These are phyloP conservation scores for Gymnoscopelus microlampas DNA, from an alignment of 2,797 vertebrate genomes.

Conservation along the genomic window DNA sequence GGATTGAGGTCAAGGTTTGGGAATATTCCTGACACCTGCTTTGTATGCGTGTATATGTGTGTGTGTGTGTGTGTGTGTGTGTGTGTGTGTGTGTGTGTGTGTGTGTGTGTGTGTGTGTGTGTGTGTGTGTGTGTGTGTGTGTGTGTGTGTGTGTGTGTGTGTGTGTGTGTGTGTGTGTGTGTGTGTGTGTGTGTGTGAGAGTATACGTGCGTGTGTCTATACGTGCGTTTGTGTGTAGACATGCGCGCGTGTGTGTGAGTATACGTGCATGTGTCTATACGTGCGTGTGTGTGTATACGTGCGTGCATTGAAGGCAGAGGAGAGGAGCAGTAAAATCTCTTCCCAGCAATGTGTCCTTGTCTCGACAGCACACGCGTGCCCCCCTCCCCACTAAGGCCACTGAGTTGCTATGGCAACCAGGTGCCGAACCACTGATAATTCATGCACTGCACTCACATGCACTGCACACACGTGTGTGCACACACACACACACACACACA, in stretches of 20 bases:
- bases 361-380: constrained; percentile 29
- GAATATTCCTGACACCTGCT: constrained; percentile 14
- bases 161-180: background rate
- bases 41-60: background rate
- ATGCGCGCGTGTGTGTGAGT: too few relatives aligned
- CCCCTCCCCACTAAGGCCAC: constrained; percentile 26
- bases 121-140: background rate
- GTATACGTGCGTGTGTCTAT: too few relatives aligned
- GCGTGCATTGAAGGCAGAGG: constrained; percentile 21
- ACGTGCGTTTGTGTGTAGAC: too few relatives aligned
- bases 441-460: constrained; percentile 9
- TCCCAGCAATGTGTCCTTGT: constrained; percentile 54
- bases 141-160: too few relatives aligned
- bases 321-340: constrained; percentile 17
- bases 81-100: too few relatives aligned
- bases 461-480: background rate
- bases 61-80: background rate
- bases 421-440: constrained; percentile 36
- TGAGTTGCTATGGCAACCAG: constrained; percentile 69
- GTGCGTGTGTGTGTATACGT: background rate
- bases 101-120: too few relatives aligned
- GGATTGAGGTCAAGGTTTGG: constrained; percentile 37
- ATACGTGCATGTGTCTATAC: too few relatives aligned
- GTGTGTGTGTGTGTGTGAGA: background rate
- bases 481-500: constrained; percentile 13